Conservation (phyloP, 2,113 vertebrate genomes). For the Grus americana region DNA sequence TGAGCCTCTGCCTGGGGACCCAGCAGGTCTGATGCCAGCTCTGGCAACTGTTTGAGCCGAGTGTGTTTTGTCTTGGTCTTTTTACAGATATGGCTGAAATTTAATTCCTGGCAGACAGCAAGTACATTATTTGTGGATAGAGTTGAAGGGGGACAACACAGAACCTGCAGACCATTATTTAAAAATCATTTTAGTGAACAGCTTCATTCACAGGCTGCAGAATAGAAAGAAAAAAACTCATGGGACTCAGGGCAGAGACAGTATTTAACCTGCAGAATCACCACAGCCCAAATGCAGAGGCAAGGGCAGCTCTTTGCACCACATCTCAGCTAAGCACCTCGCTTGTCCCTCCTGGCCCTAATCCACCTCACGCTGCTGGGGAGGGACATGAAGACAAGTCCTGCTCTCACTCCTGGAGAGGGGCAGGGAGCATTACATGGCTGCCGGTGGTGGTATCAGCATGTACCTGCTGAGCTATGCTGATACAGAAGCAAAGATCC, state of each 20-base stretch:
- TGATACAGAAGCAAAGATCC: not conserved
- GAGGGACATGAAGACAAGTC: not conserved
- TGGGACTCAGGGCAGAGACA: not conserved
- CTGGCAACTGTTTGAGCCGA: not conserved
- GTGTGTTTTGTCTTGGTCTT: not conserved
- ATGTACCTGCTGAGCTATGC: not conserved
- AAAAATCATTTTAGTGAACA: not conserved
- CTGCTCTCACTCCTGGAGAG: not conserved
- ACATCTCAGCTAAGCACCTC: not conserved
- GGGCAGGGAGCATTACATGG: not conserved
- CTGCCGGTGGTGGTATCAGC: not conserved
- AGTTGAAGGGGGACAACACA: not conserved
- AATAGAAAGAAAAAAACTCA: not conserved
- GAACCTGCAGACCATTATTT: not conserved
- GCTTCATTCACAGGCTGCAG: not conserved
- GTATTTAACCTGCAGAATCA: not conserved
- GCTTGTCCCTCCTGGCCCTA: not conserved
- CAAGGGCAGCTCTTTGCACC: not conserved
- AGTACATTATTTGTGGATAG: not conserved
- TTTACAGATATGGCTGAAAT: not conserved
- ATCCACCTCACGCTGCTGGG: not conserved
- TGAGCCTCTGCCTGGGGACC: not conserved
- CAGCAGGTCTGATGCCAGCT: not conserved
- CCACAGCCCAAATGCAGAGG: fast-evolving
- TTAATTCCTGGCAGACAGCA: not conserved